Evolutionary conservation across 2,113 vertebrate species (phyloP).

Genomic region (Gavialis gangeticus): DNA sequence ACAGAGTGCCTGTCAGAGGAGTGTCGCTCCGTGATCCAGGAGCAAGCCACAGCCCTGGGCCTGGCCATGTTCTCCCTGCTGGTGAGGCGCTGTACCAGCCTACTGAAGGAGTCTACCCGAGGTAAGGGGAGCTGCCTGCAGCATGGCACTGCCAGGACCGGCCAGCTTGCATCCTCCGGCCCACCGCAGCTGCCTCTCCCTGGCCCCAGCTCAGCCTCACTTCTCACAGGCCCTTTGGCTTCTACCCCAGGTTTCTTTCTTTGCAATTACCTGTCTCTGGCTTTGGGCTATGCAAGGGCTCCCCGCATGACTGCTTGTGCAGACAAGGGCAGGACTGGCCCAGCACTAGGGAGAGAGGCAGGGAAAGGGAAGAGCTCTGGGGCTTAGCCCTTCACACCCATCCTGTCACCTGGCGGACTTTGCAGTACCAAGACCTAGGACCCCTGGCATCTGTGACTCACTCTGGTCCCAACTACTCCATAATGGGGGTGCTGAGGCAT

Average conservation of each 20-base stretch:
- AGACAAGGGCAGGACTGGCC: not conserved
- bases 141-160: not conserved
- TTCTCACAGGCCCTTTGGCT: not conserved
- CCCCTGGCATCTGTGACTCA: not conserved
- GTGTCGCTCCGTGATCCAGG: slow-evolving; percentile 90
- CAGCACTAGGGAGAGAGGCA: not conserved
- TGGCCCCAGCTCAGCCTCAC: not conserved
- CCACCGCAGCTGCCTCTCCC: no score
- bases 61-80: slow-evolving; percentile 94
- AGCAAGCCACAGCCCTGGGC: slow-evolving; percentile 91
- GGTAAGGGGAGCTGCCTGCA: slow-evolving; percentile 77
- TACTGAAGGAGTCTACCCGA: slow-evolving; percentile 85
- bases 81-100: slow-evolving; percentile 89
- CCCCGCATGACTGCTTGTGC: not conserved
- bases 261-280: not conserved
- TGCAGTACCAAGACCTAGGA: not conserved
- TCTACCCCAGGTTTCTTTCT: not conserved
- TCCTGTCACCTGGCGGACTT: not conserved
- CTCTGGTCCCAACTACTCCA: not conserved
- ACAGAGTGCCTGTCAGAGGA: slow-evolving; percentile 81
- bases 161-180: not conserved
- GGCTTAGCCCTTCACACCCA: not conserved
- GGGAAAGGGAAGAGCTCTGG: not conserved
- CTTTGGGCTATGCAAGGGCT: not conserved
- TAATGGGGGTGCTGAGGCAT: not conserved